Conservation (phyloP, 2,113 vertebrate genomes). For the Calyptommatus sinebrachiatus region DNA sequence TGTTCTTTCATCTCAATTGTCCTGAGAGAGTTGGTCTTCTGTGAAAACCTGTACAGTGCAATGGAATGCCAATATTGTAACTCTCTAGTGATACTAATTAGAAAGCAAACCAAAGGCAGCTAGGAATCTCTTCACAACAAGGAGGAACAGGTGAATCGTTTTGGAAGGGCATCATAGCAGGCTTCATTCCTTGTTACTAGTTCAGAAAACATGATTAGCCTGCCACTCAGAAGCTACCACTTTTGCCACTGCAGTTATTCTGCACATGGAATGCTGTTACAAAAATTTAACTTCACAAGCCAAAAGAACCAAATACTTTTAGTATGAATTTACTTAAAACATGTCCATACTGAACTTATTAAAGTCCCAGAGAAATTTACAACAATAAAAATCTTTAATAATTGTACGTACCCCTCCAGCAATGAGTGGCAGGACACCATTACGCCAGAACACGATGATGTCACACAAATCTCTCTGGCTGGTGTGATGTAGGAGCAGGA, state of each 20-base stretch:
- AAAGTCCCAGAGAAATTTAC: too few relatives aligned
- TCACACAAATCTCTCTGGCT: too few relatives aligned
- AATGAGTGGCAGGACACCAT: too few relatives aligned
- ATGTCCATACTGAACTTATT: too few relatives aligned
- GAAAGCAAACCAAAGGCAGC: background rate
- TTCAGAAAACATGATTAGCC: background rate
- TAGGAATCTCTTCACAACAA: background rate
- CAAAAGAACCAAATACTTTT: background rate
- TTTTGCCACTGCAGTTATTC: too few relatives aligned
- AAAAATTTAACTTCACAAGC: background rate
- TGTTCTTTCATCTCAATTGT: constrained; percentile 4
- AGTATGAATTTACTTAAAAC: too few relatives aligned
- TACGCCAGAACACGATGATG: too few relatives aligned
- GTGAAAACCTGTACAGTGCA: background rate
- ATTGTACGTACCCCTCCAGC: too few relatives aligned
- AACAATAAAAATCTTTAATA: too few relatives aligned
- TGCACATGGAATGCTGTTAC: background rate
- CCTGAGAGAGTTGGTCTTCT: fast-evolving
- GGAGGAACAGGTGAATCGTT: background rate
- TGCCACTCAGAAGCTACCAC: background rate
- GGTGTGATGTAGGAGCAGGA: too few relatives aligned
- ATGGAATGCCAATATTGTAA: fast-evolving
- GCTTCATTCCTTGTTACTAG: background rate
- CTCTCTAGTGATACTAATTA: background rate
- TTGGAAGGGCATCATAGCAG: background rate